These are phyloP conservation scores for Ricordea florida DNA, from an alignment of 92 coral and sea anemone species.

Conservation along the genomic window DNA sequence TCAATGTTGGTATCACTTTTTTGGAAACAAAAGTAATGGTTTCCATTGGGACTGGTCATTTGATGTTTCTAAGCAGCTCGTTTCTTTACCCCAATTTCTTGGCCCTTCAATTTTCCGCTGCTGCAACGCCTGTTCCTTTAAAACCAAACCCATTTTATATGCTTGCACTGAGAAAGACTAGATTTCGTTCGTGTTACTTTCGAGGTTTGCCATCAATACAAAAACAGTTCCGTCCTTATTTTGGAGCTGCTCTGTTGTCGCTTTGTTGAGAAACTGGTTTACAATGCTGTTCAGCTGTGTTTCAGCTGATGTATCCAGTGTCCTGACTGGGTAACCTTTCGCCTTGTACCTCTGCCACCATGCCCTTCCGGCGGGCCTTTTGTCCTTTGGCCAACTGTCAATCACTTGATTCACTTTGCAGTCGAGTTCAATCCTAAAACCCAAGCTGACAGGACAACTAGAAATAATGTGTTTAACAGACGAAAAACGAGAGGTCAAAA, in stretches of 20 bases:
- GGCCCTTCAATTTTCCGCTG: too few species aligned
- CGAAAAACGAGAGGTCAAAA: not conserved
- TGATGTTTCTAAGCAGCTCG: too few species aligned
- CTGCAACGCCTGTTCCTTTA: too few species aligned
- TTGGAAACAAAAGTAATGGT: too few species aligned
- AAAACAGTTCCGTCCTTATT: not conserved
- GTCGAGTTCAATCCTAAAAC: slow-evolving; percentile 25
- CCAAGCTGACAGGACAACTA: slow-evolving; percentile 8
- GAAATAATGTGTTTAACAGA: not conserved
- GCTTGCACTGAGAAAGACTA: too few species aligned
- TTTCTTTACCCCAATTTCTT: too few species aligned
- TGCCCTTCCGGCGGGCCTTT: not conserved
- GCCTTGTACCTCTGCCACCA: slow-evolving; percentile 28
- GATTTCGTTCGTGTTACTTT: too few species aligned
- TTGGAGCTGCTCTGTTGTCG: not conserved
- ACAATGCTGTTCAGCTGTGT: not conserved
- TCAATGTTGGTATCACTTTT: too few species aligned
- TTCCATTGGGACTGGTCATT: too few species aligned
- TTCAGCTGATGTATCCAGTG: not conserved
- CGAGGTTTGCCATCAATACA: not conserved
- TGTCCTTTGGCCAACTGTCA: slow-evolving; percentile 16
- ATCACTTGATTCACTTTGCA: slow-evolving; percentile 3
- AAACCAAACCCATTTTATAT: too few species aligned
- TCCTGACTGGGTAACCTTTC: not conserved
- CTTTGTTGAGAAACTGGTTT: not conserved